Percentiles rank a stretch among this genome's conserved stretches.
Evolutionary conservation across 2,888 invertebrate species (phyloP).

Genomic region (Drosophila tripunctata): DNA sequence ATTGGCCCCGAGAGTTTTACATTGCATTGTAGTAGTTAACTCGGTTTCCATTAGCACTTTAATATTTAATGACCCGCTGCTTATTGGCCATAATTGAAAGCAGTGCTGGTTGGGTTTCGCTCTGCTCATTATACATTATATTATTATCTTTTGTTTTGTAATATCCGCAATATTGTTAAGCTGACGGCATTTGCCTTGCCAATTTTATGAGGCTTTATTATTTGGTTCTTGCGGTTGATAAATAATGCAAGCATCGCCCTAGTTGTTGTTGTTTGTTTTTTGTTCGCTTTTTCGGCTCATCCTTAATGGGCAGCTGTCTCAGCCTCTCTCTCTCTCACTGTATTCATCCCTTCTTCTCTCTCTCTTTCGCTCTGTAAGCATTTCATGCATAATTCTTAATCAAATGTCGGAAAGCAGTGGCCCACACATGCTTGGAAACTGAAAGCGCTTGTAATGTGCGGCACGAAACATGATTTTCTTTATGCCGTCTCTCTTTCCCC

Average conservation of each 20-base stretch:
- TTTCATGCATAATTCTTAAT: slow-evolving; percentile 64
- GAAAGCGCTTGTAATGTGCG: slow-evolving; percentile 46
- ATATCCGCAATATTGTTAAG: slow-evolving; percentile 63
- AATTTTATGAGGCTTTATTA: slow-evolving; percentile 54
- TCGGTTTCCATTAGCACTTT: slow-evolving; percentile 67
- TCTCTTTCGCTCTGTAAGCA: slow-evolving; percentile 5
- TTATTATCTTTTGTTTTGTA: slow-evolving; percentile 73
- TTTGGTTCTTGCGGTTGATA: slow-evolving; percentile 51
- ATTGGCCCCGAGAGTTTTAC: slow-evolving; percentile 8
- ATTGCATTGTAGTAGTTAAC: slow-evolving; percentile 20
- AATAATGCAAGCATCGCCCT: slow-evolving; percentile 61
- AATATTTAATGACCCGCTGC: slow-evolving; percentile 73
- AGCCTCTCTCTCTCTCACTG: background rate
- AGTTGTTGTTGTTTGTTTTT: too few relatives aligned
- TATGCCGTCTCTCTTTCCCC: slow-evolving; percentile 22
- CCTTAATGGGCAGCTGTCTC: slow-evolving; percentile 39
- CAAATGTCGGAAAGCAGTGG: slow-evolving; percentile 41
- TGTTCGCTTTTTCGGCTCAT: slow-evolving; percentile 25
- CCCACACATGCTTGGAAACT: slow-evolving; percentile 26
- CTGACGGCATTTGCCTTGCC: slow-evolving; percentile 29
- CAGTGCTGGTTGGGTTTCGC: slow-evolving; percentile 51
- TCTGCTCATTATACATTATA: slow-evolving; percentile 73
- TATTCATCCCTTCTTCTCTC: background rate
- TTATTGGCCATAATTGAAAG: slow-evolving; percentile 75
- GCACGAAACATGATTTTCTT: slow-evolving; percentile 59